Evolutionary conservation across 2,797 vertebrate genomes (phyloP).

Genomic region (Crocodylus rhombifer): DNA sequence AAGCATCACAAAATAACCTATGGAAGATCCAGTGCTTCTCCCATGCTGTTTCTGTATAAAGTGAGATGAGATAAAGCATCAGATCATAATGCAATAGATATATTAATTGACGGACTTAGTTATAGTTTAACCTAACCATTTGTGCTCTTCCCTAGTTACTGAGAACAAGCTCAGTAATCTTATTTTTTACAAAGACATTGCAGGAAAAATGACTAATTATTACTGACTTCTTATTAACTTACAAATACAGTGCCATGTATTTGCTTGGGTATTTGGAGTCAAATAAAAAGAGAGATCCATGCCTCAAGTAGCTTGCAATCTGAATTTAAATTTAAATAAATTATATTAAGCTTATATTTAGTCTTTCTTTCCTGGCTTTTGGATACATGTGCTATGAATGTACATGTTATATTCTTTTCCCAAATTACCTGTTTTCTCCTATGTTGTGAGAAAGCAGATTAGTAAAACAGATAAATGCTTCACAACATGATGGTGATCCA

Average conservation of each 20-base stretch:
- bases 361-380: not conserved
- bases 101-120: not conserved
- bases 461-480: not conserved
- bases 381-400: not conserved
- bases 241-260: not conserved
- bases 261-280: not conserved
- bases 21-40: not conserved
- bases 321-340: not conserved
- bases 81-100: not conserved
- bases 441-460: not conserved
- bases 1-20: not conserved
- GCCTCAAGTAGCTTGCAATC: fast-evolving
- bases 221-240: not conserved
- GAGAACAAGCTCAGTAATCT: not conserved
- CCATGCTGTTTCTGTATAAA: not conserved
- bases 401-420: not conserved
- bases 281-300: not conserved
- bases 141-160: not conserved
- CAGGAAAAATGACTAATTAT: not conserved
- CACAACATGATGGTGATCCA: not conserved
- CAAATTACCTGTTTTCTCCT: not conserved
- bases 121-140: no score
- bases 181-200: not conserved
- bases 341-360: not conserved
- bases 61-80: not conserved